A percentile compares a stretch with the other conserved stretches of the same genome.
phyloP scores from a whole-genome alignment of 2,113 vertebrate genomes.

The Danio rerio region DNA sequence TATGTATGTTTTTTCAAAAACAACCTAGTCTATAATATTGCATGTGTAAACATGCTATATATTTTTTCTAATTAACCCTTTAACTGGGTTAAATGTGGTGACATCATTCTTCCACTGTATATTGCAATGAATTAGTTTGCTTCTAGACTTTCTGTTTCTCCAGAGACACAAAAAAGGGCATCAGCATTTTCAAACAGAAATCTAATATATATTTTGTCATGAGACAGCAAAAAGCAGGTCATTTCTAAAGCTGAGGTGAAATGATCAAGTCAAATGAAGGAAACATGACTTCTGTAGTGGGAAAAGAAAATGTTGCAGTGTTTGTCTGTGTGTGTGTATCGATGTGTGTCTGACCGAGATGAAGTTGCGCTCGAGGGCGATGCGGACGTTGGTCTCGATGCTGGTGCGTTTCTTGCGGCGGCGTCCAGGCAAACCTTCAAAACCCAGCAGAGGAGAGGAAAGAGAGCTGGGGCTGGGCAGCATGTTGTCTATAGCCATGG shows the following conservation, averaged over 20 bases:
- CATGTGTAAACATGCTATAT: too few relatives aligned
- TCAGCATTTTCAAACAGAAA: constrained; percentile 34
- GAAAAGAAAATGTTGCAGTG: neutral
- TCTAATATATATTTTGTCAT: constrained; percentile 28
- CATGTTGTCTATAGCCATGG: constrained; percentile 91
- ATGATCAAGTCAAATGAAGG: neutral
- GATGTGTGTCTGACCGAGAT: constrained; percentile 73
- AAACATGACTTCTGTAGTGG: neutral
- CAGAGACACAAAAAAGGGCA: neutral
- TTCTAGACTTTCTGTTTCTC: neutral
- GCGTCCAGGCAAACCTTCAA: constrained; percentile 86
- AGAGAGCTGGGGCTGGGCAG: constrained; percentile 88
- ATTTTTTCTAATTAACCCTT: too few relatives aligned
- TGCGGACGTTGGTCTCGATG: constrained; percentile 92
- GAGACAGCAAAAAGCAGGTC: constrained; percentile 1
- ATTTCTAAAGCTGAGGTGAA: neutral
- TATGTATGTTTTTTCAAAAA: neutral
- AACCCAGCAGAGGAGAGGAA: constrained; percentile 84
- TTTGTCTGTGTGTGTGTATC: neutral
- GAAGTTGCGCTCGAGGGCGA: constrained; percentile 89
- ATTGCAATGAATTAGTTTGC: constrained; percentile 16
- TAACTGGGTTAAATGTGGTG: neutral
- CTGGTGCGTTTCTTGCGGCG: constrained; percentile 94
- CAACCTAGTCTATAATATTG: too few relatives aligned
- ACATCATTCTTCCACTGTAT: constrained; percentile 2